Conservation (phyloP, 2,888 invertebrate genomes). For the Dryomyza anilis region DNA sequence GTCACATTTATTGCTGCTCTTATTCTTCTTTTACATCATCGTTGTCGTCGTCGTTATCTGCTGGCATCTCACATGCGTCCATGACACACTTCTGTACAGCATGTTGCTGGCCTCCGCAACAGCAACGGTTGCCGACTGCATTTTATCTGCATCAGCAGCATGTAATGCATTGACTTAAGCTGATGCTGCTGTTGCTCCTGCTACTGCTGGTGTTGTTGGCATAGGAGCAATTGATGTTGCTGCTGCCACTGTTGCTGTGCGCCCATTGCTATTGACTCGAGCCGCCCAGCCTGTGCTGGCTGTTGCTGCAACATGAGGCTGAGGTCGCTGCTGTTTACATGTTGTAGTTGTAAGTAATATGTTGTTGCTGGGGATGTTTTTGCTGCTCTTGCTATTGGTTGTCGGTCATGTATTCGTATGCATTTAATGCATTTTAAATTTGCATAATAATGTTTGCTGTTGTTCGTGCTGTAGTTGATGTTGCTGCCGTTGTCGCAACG, state of each 20-base stretch:
- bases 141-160: not conserved
- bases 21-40: too few species aligned
- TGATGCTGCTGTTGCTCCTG: not conserved
- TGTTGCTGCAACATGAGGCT: not conserved
- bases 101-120: not conserved
- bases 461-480: not conserved
- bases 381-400: not conserved
- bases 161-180: not conserved
- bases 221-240: not conserved
- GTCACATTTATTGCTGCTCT: too few species aligned
- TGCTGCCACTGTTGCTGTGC: not conserved
- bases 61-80: not conserved
- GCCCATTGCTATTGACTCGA: not conserved
- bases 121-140: not conserved
- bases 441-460: constrained; percentile 19
- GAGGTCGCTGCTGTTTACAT: not conserved
- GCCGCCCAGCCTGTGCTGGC: not conserved
- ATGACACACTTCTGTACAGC: not conserved
- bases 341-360: not conserved
- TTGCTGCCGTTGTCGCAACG: not conserved
- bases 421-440: constrained; percentile 26
- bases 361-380: not conserved
- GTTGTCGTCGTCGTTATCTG: too few species aligned
- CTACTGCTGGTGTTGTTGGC: not conserved
- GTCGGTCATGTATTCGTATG: not conserved